Base-by-base conservation (phyloP, 2,888 invertebrate species). In the Xanthostigma xanthostigma region DNA sequence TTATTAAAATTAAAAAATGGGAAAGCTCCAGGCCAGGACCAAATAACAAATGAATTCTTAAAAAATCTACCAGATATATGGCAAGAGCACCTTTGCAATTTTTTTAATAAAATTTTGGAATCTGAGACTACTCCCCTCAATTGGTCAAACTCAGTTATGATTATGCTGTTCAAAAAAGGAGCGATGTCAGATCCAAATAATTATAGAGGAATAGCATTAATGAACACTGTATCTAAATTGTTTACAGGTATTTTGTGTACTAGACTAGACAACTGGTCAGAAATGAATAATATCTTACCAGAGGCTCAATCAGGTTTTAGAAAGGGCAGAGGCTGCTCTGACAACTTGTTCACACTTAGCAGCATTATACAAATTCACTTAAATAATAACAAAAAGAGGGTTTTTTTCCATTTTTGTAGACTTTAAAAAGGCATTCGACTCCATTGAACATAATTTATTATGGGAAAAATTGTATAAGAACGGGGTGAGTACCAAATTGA, bases 131-230 rank as follows among this genome's bases (percentile, higher is more conserved):
- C 46, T 17, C 45, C 49, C 9, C 14, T n/a, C 11, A 10, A 36
- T 8, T 36, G 39, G 36, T 13, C 43, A 46, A 12, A 13, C 41
- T n/a, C 42, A 36, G 27, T 41, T 8, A 17, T 46, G n/a, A 41
- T 44, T 36, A 13, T 49, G 8, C 35, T 49, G 4, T 37, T 36
- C 14, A 49, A 49, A 41, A 49, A 49, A n/a, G 37, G 46, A 12
- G n/a, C 34, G 11, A 36, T 11, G 17, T 27, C 33, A 3, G 42
- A 46, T 27, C 33, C 27, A 9, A 49, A 49, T 17, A 49, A 49
- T 14, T 49, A 49, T 34, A 41, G 46, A 27, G 49, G 49, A 36
- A 46, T 49, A 17, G 45, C 46, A 36, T 13, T 46, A 44, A 41
- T 47, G 8, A 50, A 50, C 35, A 47, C n/a, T n/a, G n/a, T n/a